Conservation (phyloP, 2,797 vertebrate genomes). For the Coracias cyanogaster region DNA sequence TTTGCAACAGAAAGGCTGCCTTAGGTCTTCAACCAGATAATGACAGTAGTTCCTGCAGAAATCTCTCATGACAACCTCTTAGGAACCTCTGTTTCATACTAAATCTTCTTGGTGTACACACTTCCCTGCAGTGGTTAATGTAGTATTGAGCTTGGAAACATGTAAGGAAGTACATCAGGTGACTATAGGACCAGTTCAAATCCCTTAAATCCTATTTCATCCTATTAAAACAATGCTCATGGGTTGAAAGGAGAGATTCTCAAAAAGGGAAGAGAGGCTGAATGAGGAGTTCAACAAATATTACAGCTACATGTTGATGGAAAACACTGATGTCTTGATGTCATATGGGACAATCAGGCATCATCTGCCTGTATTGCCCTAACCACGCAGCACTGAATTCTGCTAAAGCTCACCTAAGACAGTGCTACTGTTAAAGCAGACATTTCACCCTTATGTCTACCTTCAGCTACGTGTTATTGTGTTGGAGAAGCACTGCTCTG, state of each 20-base stretch:
- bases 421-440: not conserved
- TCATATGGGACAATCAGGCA: fast-evolving
- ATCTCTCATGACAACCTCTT: not conserved
- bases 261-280: not conserved
- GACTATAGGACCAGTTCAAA: not conserved
- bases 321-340: not conserved
- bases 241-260: not conserved
- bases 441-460: not conserved
- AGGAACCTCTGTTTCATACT: not conserved
- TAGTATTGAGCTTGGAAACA: not conserved
- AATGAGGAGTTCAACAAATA: not conserved
- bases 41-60: not conserved
- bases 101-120: not conserved
- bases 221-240: not conserved
- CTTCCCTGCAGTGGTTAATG: not conserved
- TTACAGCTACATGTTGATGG: not conserved
- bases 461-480: not conserved
- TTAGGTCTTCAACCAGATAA: not conserved
- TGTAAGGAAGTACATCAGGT: not conserved
- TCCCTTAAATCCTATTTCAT: not conserved
- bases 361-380: not conserved
- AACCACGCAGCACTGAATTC: not conserved
- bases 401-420: not conserved
- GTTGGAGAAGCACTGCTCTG: not conserved
- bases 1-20: not conserved